These are phyloP conservation scores for Colostygia pectinataria DNA, from an alignment of 2,888 invertebrate genomes.

Conservation along the genomic window DNA sequence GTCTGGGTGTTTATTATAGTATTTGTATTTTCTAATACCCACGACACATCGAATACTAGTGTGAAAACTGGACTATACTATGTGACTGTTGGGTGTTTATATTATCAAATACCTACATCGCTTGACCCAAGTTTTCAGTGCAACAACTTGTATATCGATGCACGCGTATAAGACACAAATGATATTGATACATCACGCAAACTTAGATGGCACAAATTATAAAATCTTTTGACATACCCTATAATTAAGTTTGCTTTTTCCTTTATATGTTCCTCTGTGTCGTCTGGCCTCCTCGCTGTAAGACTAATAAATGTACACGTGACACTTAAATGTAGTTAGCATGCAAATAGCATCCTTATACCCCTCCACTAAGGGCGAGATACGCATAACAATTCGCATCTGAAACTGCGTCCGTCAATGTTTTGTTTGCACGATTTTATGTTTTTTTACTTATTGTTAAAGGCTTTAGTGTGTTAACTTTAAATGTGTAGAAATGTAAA, in stretches of 20 bases:
- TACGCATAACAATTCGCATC: constrained; percentile 30
- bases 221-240: constrained; percentile 5
- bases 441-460: constrained; percentile 22
- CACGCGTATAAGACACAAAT: too few relatives aligned
- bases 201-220: not conserved
- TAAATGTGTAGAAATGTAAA: constrained; percentile 8
- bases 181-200: not conserved
- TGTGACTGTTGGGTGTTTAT: too few relatives aligned
- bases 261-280: constrained; percentile 39
- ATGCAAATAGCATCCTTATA: constrained; percentile 34
- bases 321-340: constrained; percentile 44
- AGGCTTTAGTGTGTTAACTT: constrained; percentile 14
- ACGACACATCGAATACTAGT: too few relatives aligned
- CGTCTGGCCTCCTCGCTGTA: constrained; percentile 55
- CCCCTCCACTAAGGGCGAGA: constrained; percentile 28
- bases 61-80: too few relatives aligned
- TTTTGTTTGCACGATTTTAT: constrained; percentile 33
- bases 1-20: too few relatives aligned
- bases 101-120: too few relatives aligned
- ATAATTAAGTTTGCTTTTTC: constrained; percentile 12
- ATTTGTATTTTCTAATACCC: too few relatives aligned
- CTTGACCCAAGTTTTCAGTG: too few relatives aligned
- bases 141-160: too few relatives aligned
- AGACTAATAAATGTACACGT: constrained; percentile 55
- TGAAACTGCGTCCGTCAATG: constrained; percentile 28